Evolutionary conservation across 2,797 vertebrate species (phyloP), one percentile per base, ranked within the genome.

Genomic region (Neosilurus mollespiculum): DNA sequence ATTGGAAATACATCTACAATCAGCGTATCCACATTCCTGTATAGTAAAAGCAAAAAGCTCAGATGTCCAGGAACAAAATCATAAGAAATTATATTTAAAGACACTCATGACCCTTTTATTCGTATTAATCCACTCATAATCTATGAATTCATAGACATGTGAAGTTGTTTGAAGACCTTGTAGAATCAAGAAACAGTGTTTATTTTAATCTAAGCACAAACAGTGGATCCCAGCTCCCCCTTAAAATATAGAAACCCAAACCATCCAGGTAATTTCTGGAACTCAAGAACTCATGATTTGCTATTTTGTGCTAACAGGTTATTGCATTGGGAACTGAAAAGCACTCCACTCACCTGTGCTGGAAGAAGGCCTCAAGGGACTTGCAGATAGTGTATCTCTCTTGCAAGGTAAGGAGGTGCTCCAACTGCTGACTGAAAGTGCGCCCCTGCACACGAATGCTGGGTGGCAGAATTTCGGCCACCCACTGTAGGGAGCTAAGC

Each of bases 1-100:
- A 99, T 96, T 0, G 97, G 97, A 89, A 97, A 99, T 82, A 97
- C 93, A 0, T 99, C 98, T 85, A 99, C 97, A 34, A 99, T 99
- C 87, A 99, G 94, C 6, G 97, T 98, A 93, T 99, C 98, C 3
- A 99, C 97, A 84, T 96, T 99, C 93, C 98, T 99, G 93, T 80
- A 75, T n/a, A 80, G 8, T 70, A 76, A 54, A 73, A 53, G 30
- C 0, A 24, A 2, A 18, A 64, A 30, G 49, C 3, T 61, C 30
- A 14, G 54, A 71, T 37, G 15, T 76, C 10, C 14, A 51, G 53
- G 10, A n/a, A 26, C 8, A 12, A 65, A 34, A n/a, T 26, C 53
- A 69, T 7, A 51, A 64, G 53, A 9, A 78, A 78, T 51, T 3
- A 78, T 51, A 49, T 24, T 64, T 64, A 37, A 10, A 22, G 9